These are phyloP conservation scores for Eira barbara DNA, from an alignment of 2,113 vertebrate species.

Conservation along the genomic window DNA sequence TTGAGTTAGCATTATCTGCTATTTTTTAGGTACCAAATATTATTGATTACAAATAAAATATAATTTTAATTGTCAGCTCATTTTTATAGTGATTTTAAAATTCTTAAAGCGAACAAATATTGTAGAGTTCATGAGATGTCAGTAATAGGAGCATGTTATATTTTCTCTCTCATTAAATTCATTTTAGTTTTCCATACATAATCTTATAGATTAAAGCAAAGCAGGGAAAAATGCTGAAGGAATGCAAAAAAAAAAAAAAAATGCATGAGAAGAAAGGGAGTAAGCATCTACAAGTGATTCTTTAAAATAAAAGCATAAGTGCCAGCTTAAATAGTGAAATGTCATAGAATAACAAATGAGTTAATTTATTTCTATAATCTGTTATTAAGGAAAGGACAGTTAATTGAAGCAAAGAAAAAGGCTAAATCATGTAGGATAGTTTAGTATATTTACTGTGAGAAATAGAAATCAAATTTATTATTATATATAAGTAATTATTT, in stretches of 20 bases:
- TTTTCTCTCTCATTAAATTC: not conserved
- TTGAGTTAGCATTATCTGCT: not conserved
- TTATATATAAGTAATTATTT: not conserved
- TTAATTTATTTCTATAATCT: constrained; percentile 9
- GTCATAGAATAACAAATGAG: constrained; percentile 2
- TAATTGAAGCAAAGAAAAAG: not conserved
- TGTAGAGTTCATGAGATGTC: not conserved
- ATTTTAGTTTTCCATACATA: not conserved
- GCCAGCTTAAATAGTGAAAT: not conserved
- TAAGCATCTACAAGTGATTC: not conserved
- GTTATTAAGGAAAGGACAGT: not conserved
- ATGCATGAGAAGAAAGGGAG: not conserved
- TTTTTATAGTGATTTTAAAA: not conserved
- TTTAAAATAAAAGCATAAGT: not conserved
- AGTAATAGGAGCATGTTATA: not conserved
- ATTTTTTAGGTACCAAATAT: not conserved
- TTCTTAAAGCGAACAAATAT: not conserved
- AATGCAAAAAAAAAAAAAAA: not conserved
- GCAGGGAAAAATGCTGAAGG: not conserved
- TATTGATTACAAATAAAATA: not conserved
- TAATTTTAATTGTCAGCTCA: not conserved
- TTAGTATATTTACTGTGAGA: not conserved
- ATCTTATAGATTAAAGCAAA: constrained; percentile 1
- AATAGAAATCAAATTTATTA: not conserved
- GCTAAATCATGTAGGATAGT: not conserved